Evolutionary conservation across 2,888 invertebrate genomes (phyloP), one percentile per base, ranked within the genome.

Genomic region (Protodeltote pygarga): DNA sequence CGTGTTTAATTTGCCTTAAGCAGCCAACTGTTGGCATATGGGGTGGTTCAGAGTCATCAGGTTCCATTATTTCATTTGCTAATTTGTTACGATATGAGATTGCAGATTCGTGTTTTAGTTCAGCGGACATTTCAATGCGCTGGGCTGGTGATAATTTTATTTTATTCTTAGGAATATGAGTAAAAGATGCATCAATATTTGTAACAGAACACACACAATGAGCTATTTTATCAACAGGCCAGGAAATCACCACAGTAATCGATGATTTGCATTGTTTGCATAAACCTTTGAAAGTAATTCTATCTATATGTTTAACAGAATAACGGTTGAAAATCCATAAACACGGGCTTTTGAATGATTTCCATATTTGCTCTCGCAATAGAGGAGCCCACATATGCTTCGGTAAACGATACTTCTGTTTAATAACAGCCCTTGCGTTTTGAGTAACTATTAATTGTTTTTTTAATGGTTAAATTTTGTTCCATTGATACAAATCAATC

Each of bases 221-320:
- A 49, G 42, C 38, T 14, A 49, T 44, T 49, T 44, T 44, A 29
- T 50, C 44, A n/a, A 31, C 29, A 29, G 44, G 50, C 44, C 50
- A 44, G 34, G 28, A 24, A 29, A 50, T 50, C 5, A 33, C 24
- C 8, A 44, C 13, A 17, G 17, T 45, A 24, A 45, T 41, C 17
- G 20, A 35, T 40, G 53, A 27, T 28, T 38, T 45, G 29, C 54
- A 54, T 45, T 49, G 49, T 42, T 42, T 42, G 24, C 46, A 39
- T 24, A n/a, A n/a, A 34, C 50, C 35, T 34, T 35, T 40, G 21
- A 44, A 50, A 34, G 20, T 32, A 23, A 41, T 41, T 48, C 21
- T n/a, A n/a, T n/a, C n/a, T n/a, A n/a, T n/a, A 35, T 35, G 8
- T 35, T 24, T 35, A 15, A 16, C 11, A 11, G 34, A 24, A 35